phyloP scores from a whole-genome alignment of 2,888 invertebrate genomes.

The Pachycephus smyrnensis region DNA sequence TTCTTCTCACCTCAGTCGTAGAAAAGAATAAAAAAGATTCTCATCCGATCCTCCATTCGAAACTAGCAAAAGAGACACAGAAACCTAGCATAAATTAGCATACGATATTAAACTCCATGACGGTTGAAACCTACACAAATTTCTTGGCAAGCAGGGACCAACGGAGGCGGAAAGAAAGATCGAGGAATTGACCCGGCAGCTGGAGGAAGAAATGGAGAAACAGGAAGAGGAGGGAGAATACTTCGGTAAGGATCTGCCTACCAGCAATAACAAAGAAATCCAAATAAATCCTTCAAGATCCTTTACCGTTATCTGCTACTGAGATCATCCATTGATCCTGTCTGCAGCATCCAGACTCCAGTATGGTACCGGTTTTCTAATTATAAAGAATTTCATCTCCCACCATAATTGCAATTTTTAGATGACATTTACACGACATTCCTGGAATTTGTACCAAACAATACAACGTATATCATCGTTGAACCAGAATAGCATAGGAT shows the following conservation, averaged over 20 bases:
- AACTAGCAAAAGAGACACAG: not conserved
- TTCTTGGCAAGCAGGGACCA: slow-evolving; percentile 72
- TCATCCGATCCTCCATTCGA: not conserved
- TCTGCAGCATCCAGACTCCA: not conserved
- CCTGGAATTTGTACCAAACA: not conserved
- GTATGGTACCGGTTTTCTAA: not conserved
- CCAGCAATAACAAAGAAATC: not conserved
- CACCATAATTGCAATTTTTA: not conserved
- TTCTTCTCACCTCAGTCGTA: not conserved
- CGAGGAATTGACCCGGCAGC: slow-evolving; percentile 89
- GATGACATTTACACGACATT: not conserved
- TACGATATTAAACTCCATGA: not conserved
- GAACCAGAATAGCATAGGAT: not conserved
- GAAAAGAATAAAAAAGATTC: not conserved
- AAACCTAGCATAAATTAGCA: not conserved
- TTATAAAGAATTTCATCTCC: not conserved
- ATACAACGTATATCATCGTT: not conserved
- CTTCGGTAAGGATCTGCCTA: slow-evolving; percentile 78
- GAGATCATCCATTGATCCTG: not conserved
- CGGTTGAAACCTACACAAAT: not conserved
- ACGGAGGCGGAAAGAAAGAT: slow-evolving; percentile 94
- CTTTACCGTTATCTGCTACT: no score
- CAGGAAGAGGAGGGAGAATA: slow-evolving; percentile 96
- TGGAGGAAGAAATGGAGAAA: slow-evolving; percentile 96
- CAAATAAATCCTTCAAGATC: no score